These are phyloP conservation scores for Syrmaticus mikado DNA, from an alignment of 2,113 vertebrate genomes.

Conservation along the genomic window DNA sequence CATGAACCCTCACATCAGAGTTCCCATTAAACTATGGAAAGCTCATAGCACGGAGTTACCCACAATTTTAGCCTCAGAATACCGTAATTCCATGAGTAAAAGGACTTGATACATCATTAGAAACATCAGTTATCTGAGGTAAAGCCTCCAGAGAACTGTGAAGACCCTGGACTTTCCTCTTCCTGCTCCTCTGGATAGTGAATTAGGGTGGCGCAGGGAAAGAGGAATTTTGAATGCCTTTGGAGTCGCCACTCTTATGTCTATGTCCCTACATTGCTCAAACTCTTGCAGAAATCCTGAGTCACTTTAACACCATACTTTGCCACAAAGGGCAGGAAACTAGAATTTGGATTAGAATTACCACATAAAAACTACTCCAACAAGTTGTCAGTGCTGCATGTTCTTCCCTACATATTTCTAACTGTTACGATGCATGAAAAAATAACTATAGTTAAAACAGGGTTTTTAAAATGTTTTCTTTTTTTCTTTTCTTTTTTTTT, in stretches of 20 bases:
- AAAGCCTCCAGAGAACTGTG: neutral
- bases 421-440: constrained; percentile 28
- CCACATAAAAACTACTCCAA: constrained; percentile 28
- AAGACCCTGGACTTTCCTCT: neutral
- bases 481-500: neutral
- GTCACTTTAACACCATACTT: constrained; percentile 8
- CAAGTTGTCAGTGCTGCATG: constrained; percentile 31
- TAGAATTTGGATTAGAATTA: neutral
- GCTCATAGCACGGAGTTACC: neutral
- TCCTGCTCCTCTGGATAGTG: neutral
- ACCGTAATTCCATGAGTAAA: neutral
- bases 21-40: neutral
- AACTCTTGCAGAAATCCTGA: neutral
- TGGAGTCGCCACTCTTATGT: neutral
- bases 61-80: neutral
- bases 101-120: neutral
- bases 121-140: neutral
- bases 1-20: neutral
- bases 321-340: constrained; percentile 28
- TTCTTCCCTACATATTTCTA: constrained; percentile 53
- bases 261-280: neutral
- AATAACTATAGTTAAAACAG: constrained; percentile 44
- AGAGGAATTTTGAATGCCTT: neutral
- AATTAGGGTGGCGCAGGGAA: neutral
- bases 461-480: neutral